Conservation (phyloP, 1,140 invertebrate genomes). For the Leucophenga varia region DNA sequence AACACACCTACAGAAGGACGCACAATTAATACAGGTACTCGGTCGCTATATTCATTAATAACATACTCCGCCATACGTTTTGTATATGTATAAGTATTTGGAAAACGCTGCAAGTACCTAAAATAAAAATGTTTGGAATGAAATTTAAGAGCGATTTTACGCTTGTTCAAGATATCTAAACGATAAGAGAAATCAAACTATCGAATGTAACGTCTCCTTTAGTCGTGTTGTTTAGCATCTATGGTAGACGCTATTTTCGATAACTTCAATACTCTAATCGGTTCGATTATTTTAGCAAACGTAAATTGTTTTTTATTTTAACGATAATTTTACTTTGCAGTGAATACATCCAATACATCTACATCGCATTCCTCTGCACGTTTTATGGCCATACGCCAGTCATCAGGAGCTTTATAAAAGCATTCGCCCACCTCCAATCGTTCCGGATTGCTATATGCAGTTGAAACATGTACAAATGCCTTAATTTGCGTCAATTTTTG, state of each 20-base stretch:
- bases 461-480: constrained; percentile 77
- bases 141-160: neutral
- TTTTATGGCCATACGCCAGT: constrained; percentile 1
- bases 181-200: too few relatives aligned
- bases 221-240: too few relatives aligned
- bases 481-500: constrained; percentile 67
- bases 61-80: neutral
- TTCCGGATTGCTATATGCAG: constrained; percentile 76
- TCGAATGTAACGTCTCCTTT: too few relatives aligned
- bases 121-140: too few relatives aligned
- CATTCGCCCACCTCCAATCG: constrained; percentile 67
- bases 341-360: neutral
- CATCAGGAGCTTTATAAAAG: constrained; percentile 12
- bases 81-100: neutral
- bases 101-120: neutral
- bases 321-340: neutral
- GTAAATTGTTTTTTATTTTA: too few relatives aligned
- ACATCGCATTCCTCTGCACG: neutral
- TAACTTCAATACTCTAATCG: too few relatives aligned
- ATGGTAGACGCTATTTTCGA: too few relatives aligned
- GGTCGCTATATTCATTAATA: neutral
- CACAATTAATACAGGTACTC: neutral
- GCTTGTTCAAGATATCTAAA: neutral
- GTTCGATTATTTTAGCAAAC: too few relatives aligned
- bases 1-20: too few relatives aligned